Evolutionary conservation across 2,113 vertebrate genomes (phyloP).

Genomic region (Plestiodon gilberti): DNA sequence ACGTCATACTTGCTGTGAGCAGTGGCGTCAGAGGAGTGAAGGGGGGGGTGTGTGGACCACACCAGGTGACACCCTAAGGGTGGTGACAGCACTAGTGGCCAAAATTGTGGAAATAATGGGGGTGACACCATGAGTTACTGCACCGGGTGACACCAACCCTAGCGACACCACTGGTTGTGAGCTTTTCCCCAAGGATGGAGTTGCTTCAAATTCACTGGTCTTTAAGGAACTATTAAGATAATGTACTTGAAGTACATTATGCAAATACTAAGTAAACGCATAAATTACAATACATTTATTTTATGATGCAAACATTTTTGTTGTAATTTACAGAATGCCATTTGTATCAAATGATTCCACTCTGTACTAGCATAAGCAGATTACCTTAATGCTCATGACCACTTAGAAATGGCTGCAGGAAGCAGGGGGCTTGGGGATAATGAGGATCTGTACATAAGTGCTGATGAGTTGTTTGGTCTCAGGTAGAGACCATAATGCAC

Average conservation of each 20-base stretch:
- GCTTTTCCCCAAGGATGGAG: background rate
- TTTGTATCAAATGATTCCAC: conserved; percentile 4
- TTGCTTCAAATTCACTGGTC: background rate
- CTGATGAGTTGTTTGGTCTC: background rate
- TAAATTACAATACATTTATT: background rate
- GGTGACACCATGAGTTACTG: no score
- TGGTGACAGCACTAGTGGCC: no score
- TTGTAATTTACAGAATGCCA: conserved; percentile 1
- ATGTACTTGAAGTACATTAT: background rate
- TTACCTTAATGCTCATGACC: background rate
- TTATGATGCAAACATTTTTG: conserved; percentile 1
- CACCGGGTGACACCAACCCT: no score
- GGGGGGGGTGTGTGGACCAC: no score
- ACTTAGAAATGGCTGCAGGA: conserved; percentile 1
- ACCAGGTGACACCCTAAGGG: no score
- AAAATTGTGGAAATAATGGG: no score
- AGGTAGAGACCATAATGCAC: no score
- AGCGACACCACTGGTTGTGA: background rate
- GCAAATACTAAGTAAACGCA: background rate
- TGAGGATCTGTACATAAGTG: background rate
- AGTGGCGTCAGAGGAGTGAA: no score
- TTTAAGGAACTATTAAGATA: background rate
- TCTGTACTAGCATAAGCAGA: conserved; percentile 8
- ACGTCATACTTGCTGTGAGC: background rate
- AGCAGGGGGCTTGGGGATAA: background rate